Base-by-base conservation (phyloP, 64 coral and sea anemone species). In the Montipora cactus region DNA sequence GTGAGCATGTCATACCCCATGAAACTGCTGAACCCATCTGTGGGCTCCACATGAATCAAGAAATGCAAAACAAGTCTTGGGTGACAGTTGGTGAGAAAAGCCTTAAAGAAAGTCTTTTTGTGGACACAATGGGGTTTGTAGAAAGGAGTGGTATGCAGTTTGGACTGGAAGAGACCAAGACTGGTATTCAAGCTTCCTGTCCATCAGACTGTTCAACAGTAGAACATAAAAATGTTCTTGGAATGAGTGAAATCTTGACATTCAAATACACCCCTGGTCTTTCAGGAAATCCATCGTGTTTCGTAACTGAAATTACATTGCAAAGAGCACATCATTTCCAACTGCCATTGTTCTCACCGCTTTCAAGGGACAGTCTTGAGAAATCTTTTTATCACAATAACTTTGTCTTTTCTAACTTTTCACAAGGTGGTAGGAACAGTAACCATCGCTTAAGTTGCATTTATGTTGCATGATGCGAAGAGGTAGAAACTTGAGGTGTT, bases 401-500 rank as follows among this genome's bases (percentile, higher is more conserved):
- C 81, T 84, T 69, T 69, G 44, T 84, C 18, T 22, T 84, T 45
- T 68, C 81, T 8, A 69, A 84, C 18, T 44, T 67, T n/a, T 69
- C 62, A 84, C 45, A 50, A 49, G 46, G 62, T 71, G 47, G 61
- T n/a, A 50, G 46, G 49, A 49, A 86, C 18, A 49, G 19, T 21
- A 46, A 86, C 82, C 46, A 68, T 19, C 19, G 62, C 44, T 47
- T 49, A n/a, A 86, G 44, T 50, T 49, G 49, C 10, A 49, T 86
- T 86, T 72, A 45, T 72, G 45, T 86, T 18, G 82, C 66, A 2
- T 86, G 12, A 49, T 21, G n/a, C 1, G 9, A 67, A 67, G 37
- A 37, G 37, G 37, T 37, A 37, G 37, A 37, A 37, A 37, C 37
- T 37, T 57, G 53, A 57, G 7, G 11, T 57, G 53, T 57, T 57